phyloP scores from a whole-genome alignment of 2,113 vertebrate species.

The Grammomys dolichurus region DNA sequence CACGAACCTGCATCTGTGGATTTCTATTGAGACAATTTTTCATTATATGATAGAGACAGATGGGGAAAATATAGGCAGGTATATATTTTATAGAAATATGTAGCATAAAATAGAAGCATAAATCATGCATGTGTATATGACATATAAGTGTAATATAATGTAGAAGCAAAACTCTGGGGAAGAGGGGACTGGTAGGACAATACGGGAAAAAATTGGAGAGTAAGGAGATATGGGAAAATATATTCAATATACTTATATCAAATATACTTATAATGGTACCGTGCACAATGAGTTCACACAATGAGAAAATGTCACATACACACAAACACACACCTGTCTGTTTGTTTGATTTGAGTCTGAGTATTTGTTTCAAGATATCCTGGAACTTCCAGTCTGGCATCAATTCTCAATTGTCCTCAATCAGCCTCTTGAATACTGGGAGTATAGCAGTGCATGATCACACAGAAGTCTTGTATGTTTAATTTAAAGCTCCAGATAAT shows the following conservation, averaged over 20 bases:
- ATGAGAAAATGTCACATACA: too few species aligned
- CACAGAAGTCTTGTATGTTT: not conserved
- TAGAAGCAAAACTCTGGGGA: not conserved
- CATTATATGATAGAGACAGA: not conserved
- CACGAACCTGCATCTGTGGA: not conserved
- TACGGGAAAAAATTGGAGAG: not conserved
- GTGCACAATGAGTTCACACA: not conserved
- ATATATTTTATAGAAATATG: not conserved
- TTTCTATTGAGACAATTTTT: not conserved
- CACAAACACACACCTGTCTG: not conserved
- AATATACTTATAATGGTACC: not conserved
- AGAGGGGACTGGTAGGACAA: not conserved
- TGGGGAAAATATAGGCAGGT: not conserved
- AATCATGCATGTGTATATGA: not conserved
- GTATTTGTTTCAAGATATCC: not conserved
- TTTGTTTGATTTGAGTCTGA: not conserved
- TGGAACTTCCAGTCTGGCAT: not conserved
- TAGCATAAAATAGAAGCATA: not conserved
- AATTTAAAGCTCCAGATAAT: conserved; percentile 3
- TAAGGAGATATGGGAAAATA: not conserved
- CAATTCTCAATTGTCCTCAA: too few species aligned
- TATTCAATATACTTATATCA: not conserved
- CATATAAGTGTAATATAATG: not conserved
- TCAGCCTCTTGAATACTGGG: not conserved
- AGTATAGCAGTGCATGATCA: not conserved